Base-by-base conservation (phyloP, 2,797 vertebrate species). In the Rhyacichthys aspro region DNA sequence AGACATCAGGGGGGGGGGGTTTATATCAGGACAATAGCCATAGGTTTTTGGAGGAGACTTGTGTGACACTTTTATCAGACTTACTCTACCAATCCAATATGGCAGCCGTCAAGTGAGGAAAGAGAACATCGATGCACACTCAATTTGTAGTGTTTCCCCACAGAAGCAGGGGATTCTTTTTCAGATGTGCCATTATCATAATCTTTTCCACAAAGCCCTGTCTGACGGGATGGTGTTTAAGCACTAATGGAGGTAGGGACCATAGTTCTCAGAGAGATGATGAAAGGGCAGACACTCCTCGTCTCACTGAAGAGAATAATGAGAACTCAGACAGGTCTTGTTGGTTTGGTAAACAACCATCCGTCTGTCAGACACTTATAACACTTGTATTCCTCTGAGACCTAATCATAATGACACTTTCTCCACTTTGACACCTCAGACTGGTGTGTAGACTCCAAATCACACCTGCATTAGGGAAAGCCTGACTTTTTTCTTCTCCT, bases 391-490 rank as follows among this genome's bases (percentile, higher is more conserved):
- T 48, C 49, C 37, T 43, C n/a, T 43, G n/a, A 37, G 18, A 49
- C 43, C 52, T 53, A 45, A 63, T 67, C 50, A 55, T 54, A 79
- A 52, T 46, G 11, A 62, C 11, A 10, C 49, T 43, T 49, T 9
- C 36, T 43, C 17, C 37, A 15, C 38, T 46, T n/a, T 37, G 23
- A 16, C 32, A 15, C 11, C 33, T 45, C 16, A 2, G 2, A 28
- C 23, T 28, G 23, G 3, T 28, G 4, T 19, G 49, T 52, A 38
- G 55, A 70, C 55, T 72, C 61, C 42, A 41, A 71, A 69, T 52
- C 34, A 19, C 17, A 43, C 52, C 70, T 49, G 59, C 47, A 79
- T 68, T 65, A 68, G 60, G 72, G 11, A 60, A 65, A 69, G 69
- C 68, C 52, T 49, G 43, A 65, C 18, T 42, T 53, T 70, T 68